A percentile compares a stretch with the other conserved stretches of the same genome.
Evolutionary conservation across 2,113 vertebrate species (phyloP).

Genomic region (Indri indri): DNA sequence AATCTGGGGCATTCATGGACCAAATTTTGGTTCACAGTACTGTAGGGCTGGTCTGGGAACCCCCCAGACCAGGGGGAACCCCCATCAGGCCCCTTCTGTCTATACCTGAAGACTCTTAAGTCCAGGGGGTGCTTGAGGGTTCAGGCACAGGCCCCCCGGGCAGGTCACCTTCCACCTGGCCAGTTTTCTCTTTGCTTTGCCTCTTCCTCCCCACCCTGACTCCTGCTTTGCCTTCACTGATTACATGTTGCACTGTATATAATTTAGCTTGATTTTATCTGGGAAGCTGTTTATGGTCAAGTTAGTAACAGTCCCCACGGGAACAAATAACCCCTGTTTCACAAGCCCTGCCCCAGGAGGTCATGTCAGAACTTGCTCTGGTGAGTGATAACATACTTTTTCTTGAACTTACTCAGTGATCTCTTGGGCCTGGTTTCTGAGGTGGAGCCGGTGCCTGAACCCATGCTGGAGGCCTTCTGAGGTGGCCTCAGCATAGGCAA

Average conservation of each 20-base stretch:
- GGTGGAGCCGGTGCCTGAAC: neutral
- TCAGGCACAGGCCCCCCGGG: neutral
- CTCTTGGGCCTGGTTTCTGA: constrained; percentile 42
- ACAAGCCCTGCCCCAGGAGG: neutral
- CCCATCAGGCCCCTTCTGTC: neutral
- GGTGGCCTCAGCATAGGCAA: neutral
- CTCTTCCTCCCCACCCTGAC: neutral
- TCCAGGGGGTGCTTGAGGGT: neutral
- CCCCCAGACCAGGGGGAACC: neutral
- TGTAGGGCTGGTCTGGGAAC: neutral
- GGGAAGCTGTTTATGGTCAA: constrained; percentile 56
- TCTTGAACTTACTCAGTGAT: constrained; percentile 20
- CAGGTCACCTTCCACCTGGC: neutral
- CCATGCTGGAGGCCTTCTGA: neutral
- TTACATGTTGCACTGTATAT: constrained; percentile 41
- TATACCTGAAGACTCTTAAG: neutral
- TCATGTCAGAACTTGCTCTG: constrained; percentile 21
- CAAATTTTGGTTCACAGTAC: neutral
- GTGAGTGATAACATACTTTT: constrained; percentile 21
- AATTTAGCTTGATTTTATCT: constrained; percentile 51
- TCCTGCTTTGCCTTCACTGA: constrained; percentile 4
- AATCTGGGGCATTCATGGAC: neutral
- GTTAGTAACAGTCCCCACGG: neutral
- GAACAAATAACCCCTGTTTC: constrained; percentile 27
- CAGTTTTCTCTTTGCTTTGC: neutral